phyloP scores from a whole-genome alignment of 2,797 vertebrate genomes.

The Perodicticus potto region DNA sequence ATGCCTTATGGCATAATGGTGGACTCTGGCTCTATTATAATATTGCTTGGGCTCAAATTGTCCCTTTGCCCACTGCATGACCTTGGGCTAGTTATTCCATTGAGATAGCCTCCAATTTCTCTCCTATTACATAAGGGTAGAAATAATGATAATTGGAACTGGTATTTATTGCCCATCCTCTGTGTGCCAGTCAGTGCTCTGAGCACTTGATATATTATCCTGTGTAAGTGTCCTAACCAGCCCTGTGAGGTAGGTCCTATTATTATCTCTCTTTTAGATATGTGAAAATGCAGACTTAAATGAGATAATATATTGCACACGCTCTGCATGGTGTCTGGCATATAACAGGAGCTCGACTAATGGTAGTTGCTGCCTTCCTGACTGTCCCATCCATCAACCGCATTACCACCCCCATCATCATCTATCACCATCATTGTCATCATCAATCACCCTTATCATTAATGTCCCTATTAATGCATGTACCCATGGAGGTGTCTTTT shows the following conservation, averaged over 20 bases:
- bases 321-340: background rate
- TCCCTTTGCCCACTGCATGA: background rate
- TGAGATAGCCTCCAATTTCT: background rate
- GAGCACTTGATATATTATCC: background rate
- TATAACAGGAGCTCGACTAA: background rate
- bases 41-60: background rate
- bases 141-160: background rate
- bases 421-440: background rate
- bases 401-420: background rate
- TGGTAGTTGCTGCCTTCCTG: background rate
- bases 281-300: background rate
- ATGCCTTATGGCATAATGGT: background rate
- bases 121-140: background rate
- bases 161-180: background rate
- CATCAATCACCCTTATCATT: background rate
- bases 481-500: background rate
- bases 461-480: background rate
- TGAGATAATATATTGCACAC: background rate
- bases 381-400: background rate
- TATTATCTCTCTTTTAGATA: background rate
- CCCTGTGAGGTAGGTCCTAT: background rate
- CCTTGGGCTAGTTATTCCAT: slow-evolving; percentile 18
- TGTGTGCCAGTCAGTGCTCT: background rate
- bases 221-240: slow-evolving; percentile 4
- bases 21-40: background rate